Base-by-base conservation (phyloP, 1,140 invertebrate species). In the Galendromus occidentalis region DNA sequence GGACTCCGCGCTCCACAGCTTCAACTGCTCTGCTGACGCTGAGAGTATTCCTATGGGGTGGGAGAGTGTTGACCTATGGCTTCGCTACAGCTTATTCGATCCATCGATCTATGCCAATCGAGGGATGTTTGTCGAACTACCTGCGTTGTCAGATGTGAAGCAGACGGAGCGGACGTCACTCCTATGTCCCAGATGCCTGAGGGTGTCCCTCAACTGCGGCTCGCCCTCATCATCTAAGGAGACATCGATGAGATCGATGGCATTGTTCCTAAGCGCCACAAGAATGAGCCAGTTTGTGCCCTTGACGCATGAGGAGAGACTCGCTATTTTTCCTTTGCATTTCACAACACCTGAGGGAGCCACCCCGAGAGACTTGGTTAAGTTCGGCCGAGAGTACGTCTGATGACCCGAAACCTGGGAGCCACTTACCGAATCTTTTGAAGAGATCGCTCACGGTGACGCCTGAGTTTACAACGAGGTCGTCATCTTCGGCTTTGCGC, bases 91-190 rank as follows among this genome's bases (percentile, higher is more conserved):
- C 14, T 17, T 59, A 47, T 14, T 18, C 7, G 7, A 22, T 14
- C 45, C 14, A 47, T 4, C 28, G 28, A 47, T 6, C 20, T 47
- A 47, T 25, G 7, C 20, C 14, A 14, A 22, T 14, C 20, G 25
- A 25, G 22, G 25, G 33, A 28, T 28, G 17, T 1, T 20, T 29
- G 22, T 20, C 17, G n/a, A n/a, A n/a, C 14, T 17, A 59, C 51
- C 86, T 44, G 88, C 77, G 73, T 86, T 88, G 74, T 98, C 92
- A 22, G 88, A 89, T 73, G 88, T 93, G 72, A 98, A 93, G 63
- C 83, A 82, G 17, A 98, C 76, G 41, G 85, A 83, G 42, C 88
- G 78, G 1, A 95, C 85, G 75, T 97, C 87, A 55, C 85, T 86
- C 47, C 88, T 83, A 78, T 99, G 95, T 1, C 92, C 93, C 39